These are phyloP conservation scores for Platyscapa corneri DNA, from an alignment of 1,140 invertebrate genomes.

Conservation along the genomic window DNA sequence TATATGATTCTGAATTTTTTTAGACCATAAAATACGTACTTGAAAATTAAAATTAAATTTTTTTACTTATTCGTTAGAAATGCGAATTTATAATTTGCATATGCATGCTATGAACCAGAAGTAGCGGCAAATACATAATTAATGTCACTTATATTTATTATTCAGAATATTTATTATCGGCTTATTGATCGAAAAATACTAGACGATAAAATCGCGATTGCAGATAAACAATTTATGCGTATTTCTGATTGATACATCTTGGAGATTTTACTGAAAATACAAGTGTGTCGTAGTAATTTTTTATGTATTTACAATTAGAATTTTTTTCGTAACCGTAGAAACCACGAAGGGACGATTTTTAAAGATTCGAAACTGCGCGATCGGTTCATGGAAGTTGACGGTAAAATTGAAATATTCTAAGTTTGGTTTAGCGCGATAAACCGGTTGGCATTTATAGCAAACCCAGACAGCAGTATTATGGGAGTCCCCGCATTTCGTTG, in stretches of 20 bases:
- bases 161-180: background rate
- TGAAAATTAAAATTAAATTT: background rate
- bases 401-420: conserved; percentile 28
- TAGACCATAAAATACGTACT: background rate
- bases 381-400: background rate
- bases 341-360: background rate
- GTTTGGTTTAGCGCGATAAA: background rate
- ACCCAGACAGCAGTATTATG: background rate
- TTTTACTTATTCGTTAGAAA: background rate
- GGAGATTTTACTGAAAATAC: background rate
- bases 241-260: background rate
- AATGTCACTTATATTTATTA: background rate
- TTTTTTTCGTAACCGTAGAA: conserved; percentile 3
- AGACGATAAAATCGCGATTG: background rate
- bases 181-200: background rate
- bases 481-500: conserved; percentile 1
- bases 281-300: background rate
- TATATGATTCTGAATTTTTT: background rate
- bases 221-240: background rate
- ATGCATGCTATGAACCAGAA: background rate
- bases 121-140: background rate
- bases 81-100: background rate
- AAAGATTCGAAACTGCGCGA: background rate
- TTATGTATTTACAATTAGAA: background rate
- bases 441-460: conserved; percentile 30